Evolutionary conservation across 2,888 invertebrate genomes (phyloP).

Genomic region (Anoplius nigerrimus): DNA sequence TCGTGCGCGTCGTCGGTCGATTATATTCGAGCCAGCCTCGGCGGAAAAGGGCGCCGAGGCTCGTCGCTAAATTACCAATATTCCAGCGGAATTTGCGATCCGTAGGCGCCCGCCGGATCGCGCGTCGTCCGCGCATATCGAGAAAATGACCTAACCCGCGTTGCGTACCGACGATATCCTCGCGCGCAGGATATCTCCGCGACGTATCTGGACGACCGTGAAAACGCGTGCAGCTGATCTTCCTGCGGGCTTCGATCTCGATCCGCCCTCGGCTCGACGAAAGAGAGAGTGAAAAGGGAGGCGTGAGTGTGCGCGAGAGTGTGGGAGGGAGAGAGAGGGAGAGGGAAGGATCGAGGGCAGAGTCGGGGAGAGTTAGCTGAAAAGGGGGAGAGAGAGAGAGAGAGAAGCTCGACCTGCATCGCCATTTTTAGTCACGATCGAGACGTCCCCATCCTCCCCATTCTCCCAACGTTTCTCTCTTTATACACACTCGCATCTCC

Average conservation of each 20-base stretch:
- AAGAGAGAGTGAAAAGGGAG: no score
- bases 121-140: not conserved
- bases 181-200: not conserved
- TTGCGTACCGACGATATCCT: not conserved
- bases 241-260: constrained; percentile 41
- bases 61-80: no score
- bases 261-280: constrained; percentile 25
- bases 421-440: constrained; percentile 54
- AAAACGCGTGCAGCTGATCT: constrained; percentile 40
- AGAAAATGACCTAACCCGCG: constrained; percentile 4
- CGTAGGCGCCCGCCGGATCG: no score
- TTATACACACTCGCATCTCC: constrained; percentile 24
- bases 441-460: constrained; percentile 1
- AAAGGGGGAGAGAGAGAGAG: no score
- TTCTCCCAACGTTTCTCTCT: not conserved
- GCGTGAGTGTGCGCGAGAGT: no score
- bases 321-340: no score
- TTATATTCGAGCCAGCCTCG: no score
- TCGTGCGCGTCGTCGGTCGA: no score
- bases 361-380: no score
- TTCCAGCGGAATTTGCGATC: no score
- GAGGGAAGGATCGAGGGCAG: no score
- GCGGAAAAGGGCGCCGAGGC: no score
- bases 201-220: constrained; percentile 40
- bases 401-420: constrained; percentile 44